These are phyloP conservation scores for Clitarchus hookeri DNA, from an alignment of 2,888 invertebrate species.

Conservation along the genomic window DNA sequence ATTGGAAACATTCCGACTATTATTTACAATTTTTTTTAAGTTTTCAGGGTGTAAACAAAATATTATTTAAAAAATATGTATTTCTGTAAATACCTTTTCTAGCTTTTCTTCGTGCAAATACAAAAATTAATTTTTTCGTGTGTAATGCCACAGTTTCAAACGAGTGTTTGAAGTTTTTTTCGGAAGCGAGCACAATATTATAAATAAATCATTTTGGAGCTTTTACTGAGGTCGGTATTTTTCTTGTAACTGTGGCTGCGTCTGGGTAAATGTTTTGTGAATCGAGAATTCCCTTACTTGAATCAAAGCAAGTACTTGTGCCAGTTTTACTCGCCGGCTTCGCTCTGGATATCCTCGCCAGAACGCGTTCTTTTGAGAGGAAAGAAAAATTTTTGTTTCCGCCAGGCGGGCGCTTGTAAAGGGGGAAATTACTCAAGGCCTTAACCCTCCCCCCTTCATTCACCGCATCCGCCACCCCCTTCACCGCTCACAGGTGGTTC, in stretches of 20 bases:
- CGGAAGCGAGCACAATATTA: no score
- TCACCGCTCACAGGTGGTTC: not conserved
- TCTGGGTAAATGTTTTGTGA: not conserved
- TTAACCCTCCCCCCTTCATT: not conserved
- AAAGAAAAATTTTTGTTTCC: not conserved
- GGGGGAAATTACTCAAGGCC: not conserved
- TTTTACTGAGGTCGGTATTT: not conserved
- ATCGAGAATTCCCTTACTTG: not conserved
- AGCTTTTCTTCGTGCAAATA: no score
- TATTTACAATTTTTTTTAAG: no score
- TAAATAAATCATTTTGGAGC: not conserved
- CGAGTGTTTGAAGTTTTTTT: no score
- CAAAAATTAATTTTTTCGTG: no score
- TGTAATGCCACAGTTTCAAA: no score
- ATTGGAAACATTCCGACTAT: no score
- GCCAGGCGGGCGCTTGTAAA: not conserved
- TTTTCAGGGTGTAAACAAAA: no score
- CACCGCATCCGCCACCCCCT: not conserved
- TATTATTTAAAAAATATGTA: no score
- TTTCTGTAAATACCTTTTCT: no score
- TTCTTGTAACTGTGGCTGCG: not conserved
- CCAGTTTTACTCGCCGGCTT: not conserved
- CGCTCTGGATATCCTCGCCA: not conserved
- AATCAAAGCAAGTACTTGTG: not conserved
- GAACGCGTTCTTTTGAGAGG: not conserved